Conservation (phyloP, 2,888 invertebrate species). For the Tiphia femorata region DNA sequence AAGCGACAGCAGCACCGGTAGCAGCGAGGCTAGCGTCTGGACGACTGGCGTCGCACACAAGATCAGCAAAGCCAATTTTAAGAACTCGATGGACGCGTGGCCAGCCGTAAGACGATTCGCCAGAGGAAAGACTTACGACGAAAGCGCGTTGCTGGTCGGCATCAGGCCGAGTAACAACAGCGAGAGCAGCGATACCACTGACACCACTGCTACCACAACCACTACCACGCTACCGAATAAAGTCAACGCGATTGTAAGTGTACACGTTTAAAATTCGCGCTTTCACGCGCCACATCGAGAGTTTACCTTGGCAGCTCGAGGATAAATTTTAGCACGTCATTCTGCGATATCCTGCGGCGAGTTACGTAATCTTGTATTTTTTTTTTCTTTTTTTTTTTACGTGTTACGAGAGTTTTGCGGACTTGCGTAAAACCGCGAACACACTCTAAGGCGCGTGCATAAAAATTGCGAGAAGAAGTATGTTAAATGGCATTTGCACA, state of each 20-base stretch:
- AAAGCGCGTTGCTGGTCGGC: constrained; percentile 46
- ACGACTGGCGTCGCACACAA: constrained; percentile 59
- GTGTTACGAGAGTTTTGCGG: too few species aligned
- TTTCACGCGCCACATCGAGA: too few species aligned
- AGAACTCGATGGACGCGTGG: constrained; percentile 51
- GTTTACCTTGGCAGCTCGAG: too few species aligned
- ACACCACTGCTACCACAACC: constrained; percentile 55
- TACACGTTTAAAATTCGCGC: too few species aligned
- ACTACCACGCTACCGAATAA: constrained; percentile 47
- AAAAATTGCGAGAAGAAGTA: too few species aligned
- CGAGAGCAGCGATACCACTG: constrained; percentile 61
- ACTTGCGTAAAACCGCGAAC: too few species aligned
- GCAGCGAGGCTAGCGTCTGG: constrained; percentile 63
- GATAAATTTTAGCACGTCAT: too few species aligned
- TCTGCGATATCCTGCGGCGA: too few species aligned
- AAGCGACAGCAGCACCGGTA: constrained; percentile 64
- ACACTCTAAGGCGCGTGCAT: too few species aligned
- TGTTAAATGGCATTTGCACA: too few species aligned
- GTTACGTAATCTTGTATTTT: too few species aligned
- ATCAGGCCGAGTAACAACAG: constrained; percentile 44
- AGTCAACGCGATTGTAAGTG: constrained; percentile 30
- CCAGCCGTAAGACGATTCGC: constrained; percentile 44
- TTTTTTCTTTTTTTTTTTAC: too few species aligned
- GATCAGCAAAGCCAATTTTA: constrained; percentile 38
- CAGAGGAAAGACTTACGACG: constrained; percentile 54